phyloP scores from a whole-genome alignment of 2,113 vertebrate species.

The Garra rufa region DNA sequence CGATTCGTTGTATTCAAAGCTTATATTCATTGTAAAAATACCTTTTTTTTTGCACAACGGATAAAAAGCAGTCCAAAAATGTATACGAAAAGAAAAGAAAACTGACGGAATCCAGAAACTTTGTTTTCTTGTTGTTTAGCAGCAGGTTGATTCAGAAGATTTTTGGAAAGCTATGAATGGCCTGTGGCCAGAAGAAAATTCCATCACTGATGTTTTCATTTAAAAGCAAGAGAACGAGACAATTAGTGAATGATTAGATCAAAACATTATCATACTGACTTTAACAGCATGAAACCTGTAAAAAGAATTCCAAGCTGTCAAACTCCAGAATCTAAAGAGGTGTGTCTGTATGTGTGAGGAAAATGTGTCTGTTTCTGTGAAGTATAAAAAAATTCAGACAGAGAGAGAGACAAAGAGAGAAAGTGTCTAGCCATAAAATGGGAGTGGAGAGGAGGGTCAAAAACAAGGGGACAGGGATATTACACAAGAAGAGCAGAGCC shows the following conservation, averaged over 20 bases:
- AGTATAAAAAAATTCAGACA: neutral
- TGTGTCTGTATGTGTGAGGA: neutral
- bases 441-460: neutral
- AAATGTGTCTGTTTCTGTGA: neutral
- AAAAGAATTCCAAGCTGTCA: neutral
- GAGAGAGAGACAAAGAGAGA: neutral
- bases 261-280: neutral
- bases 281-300: neutral
- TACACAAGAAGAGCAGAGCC: neutral
- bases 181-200: neutral
- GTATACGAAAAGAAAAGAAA: neutral
- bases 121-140: neutral
- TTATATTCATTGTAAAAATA: neutral
- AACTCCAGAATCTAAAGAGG: neutral
- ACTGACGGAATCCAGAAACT: neutral
- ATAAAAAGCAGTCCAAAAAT: neutral
- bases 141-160: neutral
- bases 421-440: slow-evolving; percentile 17
- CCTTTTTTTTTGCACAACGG: neutral
- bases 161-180: neutral
- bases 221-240: neutral
- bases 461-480: neutral
- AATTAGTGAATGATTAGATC: neutral
- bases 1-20: neutral
- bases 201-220: neutral